Evolutionary conservation across 2,797 vertebrate species (phyloP), one percentile per base, ranked within the genome.

Genomic region (Acrossocheilus wenchowensis): DNA sequence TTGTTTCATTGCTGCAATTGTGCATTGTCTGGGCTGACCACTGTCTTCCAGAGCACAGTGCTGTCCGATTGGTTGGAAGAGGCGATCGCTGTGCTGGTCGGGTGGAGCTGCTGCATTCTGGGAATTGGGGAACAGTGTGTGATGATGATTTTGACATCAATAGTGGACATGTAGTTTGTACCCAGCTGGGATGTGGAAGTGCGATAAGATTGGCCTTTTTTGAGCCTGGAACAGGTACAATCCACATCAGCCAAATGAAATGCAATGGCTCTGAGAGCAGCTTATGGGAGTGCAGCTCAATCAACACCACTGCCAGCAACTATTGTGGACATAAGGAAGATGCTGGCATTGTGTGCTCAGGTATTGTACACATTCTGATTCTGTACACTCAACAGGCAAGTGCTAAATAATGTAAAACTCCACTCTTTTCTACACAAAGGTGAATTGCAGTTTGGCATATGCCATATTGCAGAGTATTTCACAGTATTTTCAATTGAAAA

Each of bases 261-360:
- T 93, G 92, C 88, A 86, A 80, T 6, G 92, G 92, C 21, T 69
- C 74, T 1, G 92, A 93, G 81, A 72, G 21, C 1, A 80, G 83
- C 73, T 88, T 93, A 30, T 92, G 89, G 86, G 69, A 89, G 45
- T 93, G 92, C 26, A 5, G 9, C 2, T 64, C 34, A 26, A 4
- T 17, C 8, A 11, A 36, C 5, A 45, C 36, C 5, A 54, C 3
- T n/a, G 39, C 6, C 4, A 80, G 4, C 14, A 68, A 68, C 88
- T 85, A 87, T 79, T 93, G 92, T 41, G 91, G 91, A 81, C 92
- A 92, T 73, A 93, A 91, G 50, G 90, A 93, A 64, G 91, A 92
- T 39, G 90, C 86, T 43, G 89, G 86, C 26, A 83, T 93, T 73
- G 81, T 93, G 43, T 93, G 92, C 82, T 90, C 91, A 91, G 92